Percentiles rank a stretch among this genome's conserved stretches.
Evolutionary conservation across 2,888 invertebrate genomes (phyloP).

Genomic region (Trichogramma evanescens): DNA sequence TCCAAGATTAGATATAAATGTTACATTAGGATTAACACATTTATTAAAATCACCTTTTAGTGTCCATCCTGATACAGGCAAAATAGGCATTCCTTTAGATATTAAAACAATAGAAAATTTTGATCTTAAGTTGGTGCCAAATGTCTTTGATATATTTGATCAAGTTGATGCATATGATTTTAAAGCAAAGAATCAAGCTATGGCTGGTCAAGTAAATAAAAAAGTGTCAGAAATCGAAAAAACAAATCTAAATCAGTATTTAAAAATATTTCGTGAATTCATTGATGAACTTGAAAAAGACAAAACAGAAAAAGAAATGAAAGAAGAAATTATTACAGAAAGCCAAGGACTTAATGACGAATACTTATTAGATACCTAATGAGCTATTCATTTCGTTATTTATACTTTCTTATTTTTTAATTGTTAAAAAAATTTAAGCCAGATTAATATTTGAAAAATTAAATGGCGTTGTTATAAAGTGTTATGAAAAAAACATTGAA

Average conservation of each 20-base stretch:
- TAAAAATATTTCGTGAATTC: constrained; percentile 7
- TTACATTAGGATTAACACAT: not conserved
- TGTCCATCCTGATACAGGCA: not conserved
- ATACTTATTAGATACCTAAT: too few relatives aligned
- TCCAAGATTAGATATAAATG: not conserved
- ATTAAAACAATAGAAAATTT: not conserved
- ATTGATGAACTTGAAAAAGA: constrained; percentile 1
- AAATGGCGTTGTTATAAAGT: too few relatives aligned
- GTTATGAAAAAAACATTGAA: too few relatives aligned
- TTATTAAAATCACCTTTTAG: not conserved
- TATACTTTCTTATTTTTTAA: too few relatives aligned
- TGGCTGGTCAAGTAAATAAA: constrained; percentile 8
- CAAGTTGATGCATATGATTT: constrained; percentile 55
- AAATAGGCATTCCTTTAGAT: not conserved
- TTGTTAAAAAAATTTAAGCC: too few relatives aligned
- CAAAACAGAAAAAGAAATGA: too few relatives aligned
- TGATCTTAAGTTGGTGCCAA: constrained; percentile 56
- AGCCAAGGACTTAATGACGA: too few relatives aligned
- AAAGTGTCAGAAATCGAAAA: constrained; percentile 10
- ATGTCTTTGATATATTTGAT: constrained; percentile 58
- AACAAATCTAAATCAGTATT: constrained; percentile 15
- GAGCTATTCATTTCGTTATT: too few relatives aligned
- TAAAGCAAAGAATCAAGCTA: constrained; percentile 7
- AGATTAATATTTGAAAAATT: too few relatives aligned
- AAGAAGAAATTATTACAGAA: too few relatives aligned